Percentiles rank a stretch among this genome's conserved stretches.
phyloP scores from a whole-genome alignment of 2,888 invertebrate species.

The Eutolmus rufibarbis region DNA sequence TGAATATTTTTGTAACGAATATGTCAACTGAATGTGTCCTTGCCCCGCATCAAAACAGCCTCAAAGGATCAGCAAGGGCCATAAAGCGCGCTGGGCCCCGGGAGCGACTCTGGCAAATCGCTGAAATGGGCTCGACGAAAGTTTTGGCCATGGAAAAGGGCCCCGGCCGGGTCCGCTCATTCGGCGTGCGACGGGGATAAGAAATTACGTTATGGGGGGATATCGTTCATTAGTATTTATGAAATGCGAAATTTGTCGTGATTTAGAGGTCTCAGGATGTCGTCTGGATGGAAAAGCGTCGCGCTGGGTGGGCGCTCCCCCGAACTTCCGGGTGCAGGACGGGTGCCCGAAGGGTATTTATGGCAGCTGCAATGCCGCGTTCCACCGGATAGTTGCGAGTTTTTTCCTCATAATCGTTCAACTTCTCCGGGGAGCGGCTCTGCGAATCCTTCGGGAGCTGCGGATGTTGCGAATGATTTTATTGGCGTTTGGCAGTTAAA shows the following conservation, averaged over 20 bases:
- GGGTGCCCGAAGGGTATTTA: not conserved
- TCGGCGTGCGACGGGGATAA: not conserved
- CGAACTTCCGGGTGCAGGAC: not conserved
- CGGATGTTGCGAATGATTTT: not conserved
- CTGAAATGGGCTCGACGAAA: conserved; percentile 33
- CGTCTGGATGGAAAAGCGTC: not conserved
- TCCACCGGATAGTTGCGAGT: not conserved
- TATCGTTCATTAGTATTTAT: conserved; percentile 36
- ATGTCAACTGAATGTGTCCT: conserved; percentile 16
- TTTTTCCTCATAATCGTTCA: not conserved
- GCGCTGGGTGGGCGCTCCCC: not conserved
- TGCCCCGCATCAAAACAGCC: conserved; percentile 25
- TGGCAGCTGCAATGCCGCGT: conserved; percentile 1
- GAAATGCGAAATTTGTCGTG: conserved; percentile 30
- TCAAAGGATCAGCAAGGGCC: conserved; percentile 27
- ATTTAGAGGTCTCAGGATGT: conserved; percentile 23
- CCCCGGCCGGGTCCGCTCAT: not conserved
- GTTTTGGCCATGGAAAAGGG: conserved; percentile 19
- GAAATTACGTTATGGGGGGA: conserved; percentile 34
- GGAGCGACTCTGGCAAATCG: not conserved
- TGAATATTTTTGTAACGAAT: conserved; percentile 36
- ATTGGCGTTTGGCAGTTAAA: not conserved
- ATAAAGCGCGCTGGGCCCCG: conserved; percentile 12
- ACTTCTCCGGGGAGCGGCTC: not conserved
- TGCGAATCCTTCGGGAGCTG: not conserved